Conservation (phyloP, 2,797 vertebrate genomes). For the Phrynocephalus forsythii region DNA sequence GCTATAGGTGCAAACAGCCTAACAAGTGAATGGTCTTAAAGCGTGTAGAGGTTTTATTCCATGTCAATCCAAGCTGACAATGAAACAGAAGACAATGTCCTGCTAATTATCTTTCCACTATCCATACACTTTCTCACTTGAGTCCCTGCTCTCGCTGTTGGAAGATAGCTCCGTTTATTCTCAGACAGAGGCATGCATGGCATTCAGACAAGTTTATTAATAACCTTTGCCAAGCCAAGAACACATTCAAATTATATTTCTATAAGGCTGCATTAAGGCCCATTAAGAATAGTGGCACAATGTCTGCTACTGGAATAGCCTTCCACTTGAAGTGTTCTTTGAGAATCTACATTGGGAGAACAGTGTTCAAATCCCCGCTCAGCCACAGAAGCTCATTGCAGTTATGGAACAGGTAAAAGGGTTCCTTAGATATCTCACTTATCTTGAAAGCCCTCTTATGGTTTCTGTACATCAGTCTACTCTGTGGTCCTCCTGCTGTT, state of each 20-base stretch:
- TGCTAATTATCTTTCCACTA: not conserved
- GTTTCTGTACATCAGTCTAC: too few species aligned
- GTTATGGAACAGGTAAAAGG: too few species aligned
- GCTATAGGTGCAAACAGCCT: too few species aligned
- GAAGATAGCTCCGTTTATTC: not conserved
- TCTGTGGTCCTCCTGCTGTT: not conserved
- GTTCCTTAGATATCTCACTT: too few species aligned
- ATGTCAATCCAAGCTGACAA: not conserved
- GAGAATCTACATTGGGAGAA: too few species aligned
- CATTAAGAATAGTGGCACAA: not conserved
- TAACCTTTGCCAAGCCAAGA: not conserved
- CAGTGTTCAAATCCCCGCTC: too few species aligned
- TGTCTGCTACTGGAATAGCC: not conserved
- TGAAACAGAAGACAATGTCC: not conserved
- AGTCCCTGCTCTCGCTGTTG: not conserved
- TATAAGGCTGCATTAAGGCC: slow-evolving; percentile 3
- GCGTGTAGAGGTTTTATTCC: not conserved
- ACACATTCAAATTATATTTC: not conserved
- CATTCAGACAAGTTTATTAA: slow-evolving; percentile 15
- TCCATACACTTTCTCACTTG: not conserved
- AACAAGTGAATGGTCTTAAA: not conserved
- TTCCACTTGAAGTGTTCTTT: not conserved
- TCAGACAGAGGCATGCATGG: not conserved
- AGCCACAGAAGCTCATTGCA: too few species aligned
- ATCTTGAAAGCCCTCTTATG: too few species aligned